Conservation (phyloP, 2,113 vertebrate species). For the Vanacampus margaritifer region DNA sequence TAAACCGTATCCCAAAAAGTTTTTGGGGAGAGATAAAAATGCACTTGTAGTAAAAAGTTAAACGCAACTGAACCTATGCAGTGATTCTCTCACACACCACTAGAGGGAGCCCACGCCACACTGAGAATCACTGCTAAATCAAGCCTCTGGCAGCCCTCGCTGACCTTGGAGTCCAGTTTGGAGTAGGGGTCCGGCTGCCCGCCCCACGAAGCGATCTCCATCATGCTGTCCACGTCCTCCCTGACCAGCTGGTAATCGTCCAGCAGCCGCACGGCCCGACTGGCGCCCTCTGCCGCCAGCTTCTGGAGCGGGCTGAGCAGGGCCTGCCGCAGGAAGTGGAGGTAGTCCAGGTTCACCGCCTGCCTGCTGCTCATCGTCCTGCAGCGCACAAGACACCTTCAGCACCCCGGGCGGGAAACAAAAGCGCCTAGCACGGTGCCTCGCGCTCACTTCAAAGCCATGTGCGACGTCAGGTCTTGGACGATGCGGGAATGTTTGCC, state of each 20-base stretch:
- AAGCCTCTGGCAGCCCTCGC: background rate
- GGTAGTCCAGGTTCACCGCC: constrained; percentile 87
- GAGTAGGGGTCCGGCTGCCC: constrained; percentile 85
- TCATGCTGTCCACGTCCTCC: constrained; percentile 93
- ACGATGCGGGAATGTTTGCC: constrained; percentile 84
- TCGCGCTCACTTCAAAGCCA: constrained; percentile 84
- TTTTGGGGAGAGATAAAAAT: no score
- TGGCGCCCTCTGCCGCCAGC: constrained; percentile 79
- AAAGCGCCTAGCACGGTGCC: background rate
- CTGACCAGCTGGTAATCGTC: constrained; percentile 87
- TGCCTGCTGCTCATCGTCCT: constrained; percentile 85
- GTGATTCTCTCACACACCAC: no score
- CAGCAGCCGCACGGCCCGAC: constrained; percentile 79
- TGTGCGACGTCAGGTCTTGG: constrained; percentile 90
- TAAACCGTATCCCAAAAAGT: no score
- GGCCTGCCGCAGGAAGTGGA: constrained; percentile 78
- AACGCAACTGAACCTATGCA: no score
- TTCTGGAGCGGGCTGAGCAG: constrained; percentile 80
- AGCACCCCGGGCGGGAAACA: background rate
- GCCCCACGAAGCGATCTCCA: constrained; percentile 89
- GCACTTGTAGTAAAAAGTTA: no score
- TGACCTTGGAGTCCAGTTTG: constrained; percentile 92
- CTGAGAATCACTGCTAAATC: background rate
- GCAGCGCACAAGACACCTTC: constrained; percentile 5
- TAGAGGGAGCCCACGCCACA: no score